phyloP scores from a whole-genome alignment of 2,888 invertebrate genomes.

The Julus scanicus region DNA sequence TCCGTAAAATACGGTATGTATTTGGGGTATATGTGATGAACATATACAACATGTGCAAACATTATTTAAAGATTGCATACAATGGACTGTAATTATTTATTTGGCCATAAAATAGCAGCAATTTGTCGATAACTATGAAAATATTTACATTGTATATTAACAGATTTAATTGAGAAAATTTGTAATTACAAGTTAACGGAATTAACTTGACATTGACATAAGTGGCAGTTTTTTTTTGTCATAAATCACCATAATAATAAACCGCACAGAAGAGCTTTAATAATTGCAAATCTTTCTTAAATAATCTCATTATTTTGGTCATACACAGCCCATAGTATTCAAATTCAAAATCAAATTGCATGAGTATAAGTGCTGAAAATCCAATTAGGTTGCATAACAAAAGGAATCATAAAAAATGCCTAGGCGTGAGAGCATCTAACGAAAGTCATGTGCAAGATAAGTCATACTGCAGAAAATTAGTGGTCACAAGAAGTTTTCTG shows the following conservation, averaged over 20 bases:
- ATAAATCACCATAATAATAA: background rate
- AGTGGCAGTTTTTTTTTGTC: background rate
- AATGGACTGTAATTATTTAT: background rate
- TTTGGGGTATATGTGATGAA: background rate
- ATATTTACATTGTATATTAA: background rate
- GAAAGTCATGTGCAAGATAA: background rate
- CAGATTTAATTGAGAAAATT: background rate
- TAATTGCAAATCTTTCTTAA: background rate
- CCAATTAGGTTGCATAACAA: background rate
- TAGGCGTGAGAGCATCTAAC: background rate
- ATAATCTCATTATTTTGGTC: background rate
- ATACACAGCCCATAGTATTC: background rate
- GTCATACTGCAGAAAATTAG: background rate
- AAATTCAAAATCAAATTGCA: background rate
- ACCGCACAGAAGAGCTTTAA: background rate
- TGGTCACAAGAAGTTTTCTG: background rate
- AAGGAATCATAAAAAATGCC: background rate
- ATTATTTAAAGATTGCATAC: background rate
- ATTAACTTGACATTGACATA: background rate
- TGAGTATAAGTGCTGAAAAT: background rate
- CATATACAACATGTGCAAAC: background rate
- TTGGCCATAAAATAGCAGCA: constrained; percentile 3
- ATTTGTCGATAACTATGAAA: background rate
- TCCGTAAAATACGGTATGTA: too few relatives aligned
- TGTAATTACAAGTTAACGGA: background rate